These are phyloP conservation scores for Gambusia yucatana DNA, from an alignment of 2,797 vertebrate species.

Conservation along the genomic window DNA sequence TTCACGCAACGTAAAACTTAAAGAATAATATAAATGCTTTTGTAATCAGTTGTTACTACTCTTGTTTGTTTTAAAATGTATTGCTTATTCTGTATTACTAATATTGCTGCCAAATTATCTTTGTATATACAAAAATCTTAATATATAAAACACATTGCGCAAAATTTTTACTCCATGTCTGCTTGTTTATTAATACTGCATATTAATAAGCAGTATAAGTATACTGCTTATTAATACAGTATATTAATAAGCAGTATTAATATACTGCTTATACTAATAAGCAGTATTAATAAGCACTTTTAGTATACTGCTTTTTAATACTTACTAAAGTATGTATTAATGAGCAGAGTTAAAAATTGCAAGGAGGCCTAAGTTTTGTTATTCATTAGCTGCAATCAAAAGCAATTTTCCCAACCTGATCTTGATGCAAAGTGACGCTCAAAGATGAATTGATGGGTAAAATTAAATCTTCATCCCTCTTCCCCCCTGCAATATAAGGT, in stretches of 20 bases:
- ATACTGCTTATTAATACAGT: neutral
- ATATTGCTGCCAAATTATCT: neutral
- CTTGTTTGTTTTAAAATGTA: neutral
- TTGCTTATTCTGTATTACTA: neutral
- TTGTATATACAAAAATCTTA: neutral
- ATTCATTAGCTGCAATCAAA: neutral
- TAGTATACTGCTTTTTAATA: neutral
- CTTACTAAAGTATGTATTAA: neutral
- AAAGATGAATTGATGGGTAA: conserved; percentile 96
- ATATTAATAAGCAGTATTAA: too few relatives aligned
- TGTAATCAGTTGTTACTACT: neutral
- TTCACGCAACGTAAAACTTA: neutral
- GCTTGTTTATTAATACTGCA: neutral
- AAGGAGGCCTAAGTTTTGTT: neutral
- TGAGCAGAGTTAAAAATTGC: neutral
- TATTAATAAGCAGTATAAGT: neutral
- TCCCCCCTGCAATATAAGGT: conserved; percentile 86
- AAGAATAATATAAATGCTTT: neutral
- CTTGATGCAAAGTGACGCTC: conserved; percentile 94
- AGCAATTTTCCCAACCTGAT: conserved; percentile 83
- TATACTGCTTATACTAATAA: neutral
- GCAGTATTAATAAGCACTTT: neutral
- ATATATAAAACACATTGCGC: neutral
- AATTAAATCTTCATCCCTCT: conserved; percentile 91
- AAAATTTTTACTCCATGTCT: neutral